Conservation (phyloP, 1,140 invertebrate species). For the Ruditapes philippinarum region DNA sequence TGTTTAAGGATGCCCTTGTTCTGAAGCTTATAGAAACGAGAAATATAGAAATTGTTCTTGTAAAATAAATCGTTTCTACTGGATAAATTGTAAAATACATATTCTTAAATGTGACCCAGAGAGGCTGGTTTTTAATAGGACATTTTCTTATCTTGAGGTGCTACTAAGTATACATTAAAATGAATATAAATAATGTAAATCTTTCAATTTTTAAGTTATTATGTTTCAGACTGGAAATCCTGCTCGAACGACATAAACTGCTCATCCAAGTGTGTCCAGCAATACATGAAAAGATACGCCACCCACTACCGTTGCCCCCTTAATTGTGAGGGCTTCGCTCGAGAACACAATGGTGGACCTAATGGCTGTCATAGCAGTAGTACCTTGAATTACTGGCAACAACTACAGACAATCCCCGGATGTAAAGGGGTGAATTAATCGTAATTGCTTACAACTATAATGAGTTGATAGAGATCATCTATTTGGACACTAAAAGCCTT, state of each 20-base stretch:
- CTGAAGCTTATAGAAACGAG: no score
- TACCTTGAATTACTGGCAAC: constrained; percentile 83
- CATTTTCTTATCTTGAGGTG: neutral
- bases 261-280: constrained; percentile 78
- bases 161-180: neutral
- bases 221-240: constrained; percentile 71
- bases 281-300: constrained; percentile 70
- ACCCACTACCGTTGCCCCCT: constrained; percentile 24
- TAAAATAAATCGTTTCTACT: no score
- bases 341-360: constrained; percentile 86
- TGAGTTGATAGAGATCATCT: no score
- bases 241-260: constrained; percentile 80
- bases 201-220: neutral
- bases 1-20: no score
- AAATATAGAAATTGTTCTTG: no score
- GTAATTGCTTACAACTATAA: no score
- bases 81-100: no score
- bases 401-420: neutral
- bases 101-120: no score
- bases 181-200: no score
- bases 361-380: constrained; percentile 80
- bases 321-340: constrained; percentile 81
- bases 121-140: neutral
- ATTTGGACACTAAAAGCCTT: no score
- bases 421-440: neutral